phyloP scores from a whole-genome alignment of 2,113 vertebrate species.

The Grus americana region DNA sequence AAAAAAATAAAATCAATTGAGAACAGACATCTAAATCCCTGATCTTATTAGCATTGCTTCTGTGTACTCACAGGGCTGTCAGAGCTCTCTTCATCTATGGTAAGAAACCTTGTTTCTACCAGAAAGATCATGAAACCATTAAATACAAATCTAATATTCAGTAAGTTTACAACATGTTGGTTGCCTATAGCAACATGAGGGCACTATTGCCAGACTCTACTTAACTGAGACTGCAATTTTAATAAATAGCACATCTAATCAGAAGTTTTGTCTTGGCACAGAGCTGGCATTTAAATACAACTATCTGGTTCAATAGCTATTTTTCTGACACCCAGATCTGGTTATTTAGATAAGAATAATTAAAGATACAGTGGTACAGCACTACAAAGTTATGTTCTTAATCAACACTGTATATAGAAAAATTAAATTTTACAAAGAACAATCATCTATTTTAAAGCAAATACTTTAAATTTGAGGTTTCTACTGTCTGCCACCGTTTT shows the following conservation, averaged over 20 bases:
- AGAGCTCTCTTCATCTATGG: not conserved
- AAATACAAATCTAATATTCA: conserved; percentile 6
- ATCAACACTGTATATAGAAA: not conserved
- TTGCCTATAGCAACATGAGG: conserved; percentile 38
- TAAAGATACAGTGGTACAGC: not conserved
- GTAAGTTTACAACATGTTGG: not conserved
- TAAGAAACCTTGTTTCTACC: not conserved
- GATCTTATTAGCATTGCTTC: not conserved
- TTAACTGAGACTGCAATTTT: not conserved
- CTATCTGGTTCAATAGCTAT: not conserved
- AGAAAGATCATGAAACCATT: not conserved
- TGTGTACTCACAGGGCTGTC: not conserved
- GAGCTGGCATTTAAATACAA: not conserved
- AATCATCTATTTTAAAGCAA: not conserved
- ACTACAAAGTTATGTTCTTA: not conserved
- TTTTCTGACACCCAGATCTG: not conserved
- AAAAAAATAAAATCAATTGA: not conserved
- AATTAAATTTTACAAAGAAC: not conserved
- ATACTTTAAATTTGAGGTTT: not conserved
- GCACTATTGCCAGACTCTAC: not conserved
- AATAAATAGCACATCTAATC: conserved; percentile 2
- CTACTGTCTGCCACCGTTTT: not conserved
- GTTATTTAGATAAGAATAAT: not conserved
- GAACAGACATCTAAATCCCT: not conserved
- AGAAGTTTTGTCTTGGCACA: not conserved